Conservation (phyloP, 2,113 vertebrate species). For the Alethe castanea region DNA sequence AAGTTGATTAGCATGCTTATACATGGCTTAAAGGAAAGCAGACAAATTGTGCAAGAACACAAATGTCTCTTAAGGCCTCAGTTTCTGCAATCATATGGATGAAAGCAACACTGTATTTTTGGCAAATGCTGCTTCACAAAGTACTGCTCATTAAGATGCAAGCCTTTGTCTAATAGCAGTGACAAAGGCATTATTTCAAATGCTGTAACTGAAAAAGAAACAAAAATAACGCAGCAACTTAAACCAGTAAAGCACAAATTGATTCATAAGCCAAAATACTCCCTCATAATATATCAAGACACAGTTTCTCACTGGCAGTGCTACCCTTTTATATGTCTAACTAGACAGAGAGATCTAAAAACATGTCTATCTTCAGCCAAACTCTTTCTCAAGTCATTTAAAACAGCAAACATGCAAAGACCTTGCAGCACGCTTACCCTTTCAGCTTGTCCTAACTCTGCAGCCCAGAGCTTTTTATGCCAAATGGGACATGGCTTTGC, state of each 20-base stretch:
- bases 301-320: not conserved
- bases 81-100: not conserved
- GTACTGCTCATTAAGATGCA: not conserved
- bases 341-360: not conserved
- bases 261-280: not conserved
- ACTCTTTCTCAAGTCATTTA: not conserved
- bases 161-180: not conserved
- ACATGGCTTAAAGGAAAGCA: not conserved
- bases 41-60: conserved; percentile 3
- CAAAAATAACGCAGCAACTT: rapidly evolving
- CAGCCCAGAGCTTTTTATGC: not conserved
- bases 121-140: not conserved
- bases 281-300: not conserved
- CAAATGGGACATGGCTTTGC: not conserved
- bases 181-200: not conserved
- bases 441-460: not conserved
- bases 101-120: not conserved
- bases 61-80: not conserved
- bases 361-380: not conserved
- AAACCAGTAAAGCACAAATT: not conserved
- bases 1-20: not conserved
- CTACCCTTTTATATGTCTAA: not conserved
- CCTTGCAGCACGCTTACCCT: not conserved
- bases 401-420: not conserved
- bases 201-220: not conserved